Conservation (phyloP, 2,888 invertebrate genomes). For the Drosophila nigricruria region DNA sequence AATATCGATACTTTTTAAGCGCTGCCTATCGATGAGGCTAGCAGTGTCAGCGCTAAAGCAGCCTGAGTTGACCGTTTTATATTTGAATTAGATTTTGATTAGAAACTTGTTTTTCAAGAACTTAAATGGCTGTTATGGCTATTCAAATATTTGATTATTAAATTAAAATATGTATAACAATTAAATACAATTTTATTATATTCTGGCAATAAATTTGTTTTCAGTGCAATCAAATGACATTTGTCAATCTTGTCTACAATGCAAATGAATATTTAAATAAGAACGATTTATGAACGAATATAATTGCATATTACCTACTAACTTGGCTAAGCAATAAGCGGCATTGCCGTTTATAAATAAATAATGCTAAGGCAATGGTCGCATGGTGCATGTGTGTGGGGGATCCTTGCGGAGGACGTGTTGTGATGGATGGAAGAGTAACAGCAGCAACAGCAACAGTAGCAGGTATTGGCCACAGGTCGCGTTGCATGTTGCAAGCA, state of each 20-base stretch:
- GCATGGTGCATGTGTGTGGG: too few species aligned
- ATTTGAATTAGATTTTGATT: conserved; percentile 6
- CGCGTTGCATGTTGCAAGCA: conserved; percentile 27
- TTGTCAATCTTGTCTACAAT: too few species aligned
- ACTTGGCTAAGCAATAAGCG: background rate
- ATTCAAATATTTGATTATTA: too few species aligned
- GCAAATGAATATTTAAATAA: background rate
- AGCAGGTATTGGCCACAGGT: conserved; percentile 21
- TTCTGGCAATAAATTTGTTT: background rate
- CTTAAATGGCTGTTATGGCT: background rate
- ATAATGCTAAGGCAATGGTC: conserved; percentile 1
- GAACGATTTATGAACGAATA: background rate
- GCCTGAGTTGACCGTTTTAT: conserved; percentile 1
- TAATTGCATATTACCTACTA: background rate
- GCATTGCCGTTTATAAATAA: conserved; percentile 2
- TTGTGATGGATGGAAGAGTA: conserved; percentile 13
- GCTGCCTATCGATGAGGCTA: conserved; percentile 8
- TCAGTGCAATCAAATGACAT: background rate
- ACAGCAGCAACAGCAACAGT: conserved; percentile 1
- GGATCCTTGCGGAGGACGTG: conserved; percentile 19
- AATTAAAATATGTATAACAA: background rate
- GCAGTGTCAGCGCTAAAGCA: background rate
- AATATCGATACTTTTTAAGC: background rate
- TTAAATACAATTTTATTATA: background rate
- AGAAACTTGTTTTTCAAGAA: background rate